Evolutionary conservation across 2,113 vertebrate genomes (phyloP).

Genomic region (Martes martes): DNA sequence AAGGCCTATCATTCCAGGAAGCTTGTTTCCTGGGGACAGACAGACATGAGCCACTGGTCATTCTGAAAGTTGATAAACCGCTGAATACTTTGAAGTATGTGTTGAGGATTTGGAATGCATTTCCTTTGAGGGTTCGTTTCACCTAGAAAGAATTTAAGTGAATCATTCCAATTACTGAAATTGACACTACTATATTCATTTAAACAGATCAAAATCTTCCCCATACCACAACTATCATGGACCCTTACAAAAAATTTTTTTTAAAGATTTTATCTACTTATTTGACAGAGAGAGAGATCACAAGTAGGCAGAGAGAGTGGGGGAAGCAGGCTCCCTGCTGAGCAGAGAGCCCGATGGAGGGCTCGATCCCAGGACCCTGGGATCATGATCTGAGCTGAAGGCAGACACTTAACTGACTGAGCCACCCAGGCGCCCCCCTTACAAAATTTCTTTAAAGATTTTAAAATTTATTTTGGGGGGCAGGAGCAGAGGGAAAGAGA

Average conservation of each 20-base stretch:
- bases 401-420: too few species aligned
- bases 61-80: background rate
- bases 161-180: background rate
- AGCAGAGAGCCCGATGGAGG: too few species aligned
- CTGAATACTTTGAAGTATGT: background rate
- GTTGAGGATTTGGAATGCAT: background rate
- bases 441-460: too few species aligned
- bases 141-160: slow-evolving; percentile 5
- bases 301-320: too few species aligned
- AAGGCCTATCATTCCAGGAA: background rate
- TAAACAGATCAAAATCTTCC: background rate
- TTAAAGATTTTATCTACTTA: background rate
- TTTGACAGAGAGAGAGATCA: background rate
- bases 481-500: background rate
- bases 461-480: background rate
- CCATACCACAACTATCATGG: background rate
- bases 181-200: background rate
- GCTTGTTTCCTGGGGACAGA: background rate
- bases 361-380: too few species aligned
- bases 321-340: too few species aligned
- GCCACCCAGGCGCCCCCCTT: too few species aligned
- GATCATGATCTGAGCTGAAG: too few species aligned
- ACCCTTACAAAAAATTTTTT: background rate
- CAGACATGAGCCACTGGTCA: background rate
- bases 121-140: slow-evolving; percentile 1